Base-by-base conservation (phyloP, 2,888 invertebrate genomes). In the Camponotus fellah region DNA sequence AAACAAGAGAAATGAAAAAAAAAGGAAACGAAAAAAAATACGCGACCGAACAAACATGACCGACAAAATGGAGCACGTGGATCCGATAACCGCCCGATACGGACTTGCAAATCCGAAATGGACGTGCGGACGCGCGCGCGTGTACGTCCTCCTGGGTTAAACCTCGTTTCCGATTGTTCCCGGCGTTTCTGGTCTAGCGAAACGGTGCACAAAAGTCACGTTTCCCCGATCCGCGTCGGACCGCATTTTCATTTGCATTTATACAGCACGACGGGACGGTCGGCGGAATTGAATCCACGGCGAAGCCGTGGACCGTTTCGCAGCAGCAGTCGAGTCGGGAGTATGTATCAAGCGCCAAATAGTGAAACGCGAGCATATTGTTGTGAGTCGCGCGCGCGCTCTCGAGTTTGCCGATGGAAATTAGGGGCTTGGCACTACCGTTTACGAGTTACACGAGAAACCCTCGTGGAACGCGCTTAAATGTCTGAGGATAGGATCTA, bases 241-340 rank as follows among this genome's bases (percentile, higher is more conserved):
- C 80, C 74, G 74, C 79, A 82, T 89, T 89, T 85, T 74, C 88
- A 83, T 86, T 84, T 85, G 72, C 76, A 76, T 82, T 72, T 80
- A 80, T 80, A 80, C 79, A 79, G 37, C 43, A 37, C 58, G 46
- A 37, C 58, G 12, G 76, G 77, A 64, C 66, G 46, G 76, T 43
- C 82, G 72, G 46, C 82, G 75, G 84, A 87, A 88, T 88, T 89
- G 87, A 87, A 85, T 88, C 83, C 86, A 82, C 85, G 85, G 82
- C 65, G 80, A 40, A 82, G 76, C 69, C 58, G 79, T 17, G 26
- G 32, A 40, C 75, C 62, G 53, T 53, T 53, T 53, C 80, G 82
- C 46, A 49, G 49, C 76, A 21, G 21, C 37, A 66, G 17, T 17
- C 68, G 77, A 77, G 65, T 58, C 75, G 46, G 68, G 68, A 80